Evolutionary conservation across 2,797 vertebrate species (phyloP), one percentile per base, ranked within the genome.

Genomic region (Sphenodon punctatus): DNA sequence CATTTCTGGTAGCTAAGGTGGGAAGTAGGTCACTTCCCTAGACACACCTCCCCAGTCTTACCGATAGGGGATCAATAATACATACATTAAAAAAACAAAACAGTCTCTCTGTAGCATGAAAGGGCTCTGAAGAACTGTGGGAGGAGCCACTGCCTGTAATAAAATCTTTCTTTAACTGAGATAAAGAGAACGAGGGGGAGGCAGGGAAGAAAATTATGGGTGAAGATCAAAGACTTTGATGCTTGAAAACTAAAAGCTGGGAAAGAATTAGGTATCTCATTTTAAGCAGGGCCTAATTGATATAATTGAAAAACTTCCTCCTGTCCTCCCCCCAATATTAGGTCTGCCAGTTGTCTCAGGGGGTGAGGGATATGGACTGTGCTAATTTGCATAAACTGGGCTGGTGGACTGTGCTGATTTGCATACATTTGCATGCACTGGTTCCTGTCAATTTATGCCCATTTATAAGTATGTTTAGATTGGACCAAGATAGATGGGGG

Each of bases 161-260:
- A 79, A 87, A 87, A 88, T 85, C 86, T 87, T 66, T 65, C 71
- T 89, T 76, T 48, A 85, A 89, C 66, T 16, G 74, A 84, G 88
- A 89, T 70, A 75, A 85, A 80, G 68, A 48, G 75, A 73, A 48
- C 30, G 61, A 70, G 66, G 36, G 68, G 39, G 49, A 15, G 45
- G 15, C 3, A n/a, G n/a, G n/a, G n/a, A n/a, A n/a, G n/a, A 83
- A 27, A 87, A 41, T 71, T 75, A 27, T 59, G 83, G 84, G 55
- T 82, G 83, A 68, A 16, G 76, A 89, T 89, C 88, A 91, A 88
- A 75, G 80, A 73, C 38, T 85, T 84, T 87, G 86, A 83, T 85
- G 81, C 89, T 83, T 39, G n/a, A 53, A 56, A 56, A 75, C 60
- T 71, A 51, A 78, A 64, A 36, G 45, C 43, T 55, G 60, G 36